Conservation (phyloP, 2,888 invertebrate species). For the Eristalis pertinax region DNA sequence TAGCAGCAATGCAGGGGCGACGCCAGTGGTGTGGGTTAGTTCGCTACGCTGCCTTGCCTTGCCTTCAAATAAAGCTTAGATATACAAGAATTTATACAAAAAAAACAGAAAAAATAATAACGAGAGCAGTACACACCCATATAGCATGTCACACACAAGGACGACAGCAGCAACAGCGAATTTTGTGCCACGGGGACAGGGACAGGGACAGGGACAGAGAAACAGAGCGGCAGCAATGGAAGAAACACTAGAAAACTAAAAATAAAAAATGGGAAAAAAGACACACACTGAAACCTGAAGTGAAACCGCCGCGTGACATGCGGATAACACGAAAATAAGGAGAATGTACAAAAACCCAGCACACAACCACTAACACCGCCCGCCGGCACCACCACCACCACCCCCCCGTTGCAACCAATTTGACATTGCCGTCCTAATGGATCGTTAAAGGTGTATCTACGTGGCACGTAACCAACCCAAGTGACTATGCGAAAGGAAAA, state of each 20-base stretch:
- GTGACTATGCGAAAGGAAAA: neutral
- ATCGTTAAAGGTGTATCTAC: slow-evolving; percentile 2
- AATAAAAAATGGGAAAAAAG: slow-evolving; percentile 15
- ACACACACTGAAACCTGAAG: slow-evolving; percentile 24
- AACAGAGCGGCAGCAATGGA: slow-evolving; percentile 25
- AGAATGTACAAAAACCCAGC: slow-evolving; percentile 32
- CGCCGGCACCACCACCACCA: neutral
- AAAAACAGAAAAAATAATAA: neutral
- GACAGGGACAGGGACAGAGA: neutral
- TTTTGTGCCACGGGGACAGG: slow-evolving; percentile 34
- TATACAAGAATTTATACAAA: slow-evolving; percentile 32
- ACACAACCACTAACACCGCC: neutral
- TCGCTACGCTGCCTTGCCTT: slow-evolving; percentile 4
- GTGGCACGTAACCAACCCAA: neutral
- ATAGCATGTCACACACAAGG: slow-evolving; percentile 46
- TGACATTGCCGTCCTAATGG: slow-evolving; percentile 7
- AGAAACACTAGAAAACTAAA: slow-evolving; percentile 26
- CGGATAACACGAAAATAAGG: slow-evolving; percentile 49
- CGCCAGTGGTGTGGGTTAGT: neutral
- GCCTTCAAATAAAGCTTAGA: slow-evolving; percentile 50
- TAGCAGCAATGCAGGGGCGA: neutral
- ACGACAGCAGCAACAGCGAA: slow-evolving; percentile 18
- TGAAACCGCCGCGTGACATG: slow-evolving; percentile 47
- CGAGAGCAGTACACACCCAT: slow-evolving; percentile 36
- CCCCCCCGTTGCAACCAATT: neutral